Percentiles rank a stretch among this genome's conserved stretches.
Conservation (phyloP, 2,797 vertebrate species). For the Oophaga sylvatica region DNA sequence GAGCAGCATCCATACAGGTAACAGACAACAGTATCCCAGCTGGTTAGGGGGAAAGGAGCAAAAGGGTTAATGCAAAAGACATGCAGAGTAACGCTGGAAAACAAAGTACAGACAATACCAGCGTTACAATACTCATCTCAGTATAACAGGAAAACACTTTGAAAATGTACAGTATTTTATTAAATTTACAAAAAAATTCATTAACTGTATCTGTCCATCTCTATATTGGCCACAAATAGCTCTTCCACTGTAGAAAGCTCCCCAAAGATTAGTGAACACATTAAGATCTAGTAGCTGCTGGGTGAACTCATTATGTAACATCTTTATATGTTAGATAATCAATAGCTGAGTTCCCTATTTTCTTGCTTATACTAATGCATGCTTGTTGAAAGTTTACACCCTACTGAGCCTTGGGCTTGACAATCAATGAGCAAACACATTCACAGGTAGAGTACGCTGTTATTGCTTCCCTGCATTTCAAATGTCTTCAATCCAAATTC, state of each 20-base stretch:
- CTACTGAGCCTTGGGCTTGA: constrained; percentile 16
- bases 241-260: neutral
- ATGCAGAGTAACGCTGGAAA: too few relatives aligned
- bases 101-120: too few relatives aligned
- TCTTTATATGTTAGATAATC: constrained; percentile 28
- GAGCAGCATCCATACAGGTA: too few relatives aligned
- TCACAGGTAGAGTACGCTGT: neutral
- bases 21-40: too few relatives aligned
- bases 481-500: constrained; percentile 15
- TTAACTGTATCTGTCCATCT: neutral
- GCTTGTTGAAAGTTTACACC: constrained; percentile 35
- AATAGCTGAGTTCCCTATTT: constrained; percentile 17
- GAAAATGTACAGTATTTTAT: neutral
- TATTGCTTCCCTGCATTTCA: neutral
- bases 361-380: constrained; percentile 16
- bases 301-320: constrained; percentile 32
- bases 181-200: neutral
- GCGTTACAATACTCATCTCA: too few relatives aligned
- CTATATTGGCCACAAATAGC: neutral
- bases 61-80: too few relatives aligned
- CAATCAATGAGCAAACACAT: constrained; percentile 12
- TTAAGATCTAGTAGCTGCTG: constrained; percentile 12
- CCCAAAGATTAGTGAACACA: neutral
- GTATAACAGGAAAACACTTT: neutral
- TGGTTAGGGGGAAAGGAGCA: too few relatives aligned